phyloP scores from a whole-genome alignment of 2,797 vertebrate species.

The Oryzias dopingdopingensis region DNA sequence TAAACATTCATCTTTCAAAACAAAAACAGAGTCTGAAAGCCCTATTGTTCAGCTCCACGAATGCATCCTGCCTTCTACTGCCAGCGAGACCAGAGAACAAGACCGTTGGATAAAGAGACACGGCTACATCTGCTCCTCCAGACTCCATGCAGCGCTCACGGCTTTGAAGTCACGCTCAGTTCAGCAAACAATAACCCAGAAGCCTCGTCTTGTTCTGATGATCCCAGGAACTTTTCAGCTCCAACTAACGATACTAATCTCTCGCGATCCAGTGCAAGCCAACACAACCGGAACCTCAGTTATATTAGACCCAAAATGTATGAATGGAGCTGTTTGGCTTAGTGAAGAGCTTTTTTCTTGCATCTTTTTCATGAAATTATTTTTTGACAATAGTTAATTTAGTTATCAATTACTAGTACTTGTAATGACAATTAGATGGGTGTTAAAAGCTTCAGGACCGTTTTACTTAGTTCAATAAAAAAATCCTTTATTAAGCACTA shows the following conservation, averaged over 20 bases:
- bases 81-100: conserved; percentile 24
- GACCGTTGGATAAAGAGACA: conserved; percentile 24
- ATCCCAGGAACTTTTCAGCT: conserved; percentile 38
- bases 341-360: too few species aligned
- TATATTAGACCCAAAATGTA: conserved; percentile 16
- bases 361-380: too few species aligned
- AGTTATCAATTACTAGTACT: not conserved
- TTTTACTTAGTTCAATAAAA: not conserved
- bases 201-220: conserved; percentile 23
- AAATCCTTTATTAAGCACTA: not conserved
- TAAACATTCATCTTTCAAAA: conserved; percentile 45
- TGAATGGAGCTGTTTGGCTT: too few species aligned
- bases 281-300: conserved; percentile 30
- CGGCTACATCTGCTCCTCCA: conserved; percentile 26
- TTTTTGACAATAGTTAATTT: too few species aligned
- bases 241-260: conserved; percentile 57
- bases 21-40: conserved; percentile 52
- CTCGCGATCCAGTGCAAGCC: conserved; percentile 48
- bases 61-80: conserved; percentile 34
- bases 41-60: conserved; percentile 56
- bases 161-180: conserved; percentile 47
- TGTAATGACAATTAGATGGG: not conserved
- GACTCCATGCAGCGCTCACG: conserved; percentile 22
- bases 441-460: not conserved
- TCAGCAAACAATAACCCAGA: conserved; percentile 19